Conservation (phyloP, 2,888 invertebrate genomes). For the Plusia festucae region DNA sequence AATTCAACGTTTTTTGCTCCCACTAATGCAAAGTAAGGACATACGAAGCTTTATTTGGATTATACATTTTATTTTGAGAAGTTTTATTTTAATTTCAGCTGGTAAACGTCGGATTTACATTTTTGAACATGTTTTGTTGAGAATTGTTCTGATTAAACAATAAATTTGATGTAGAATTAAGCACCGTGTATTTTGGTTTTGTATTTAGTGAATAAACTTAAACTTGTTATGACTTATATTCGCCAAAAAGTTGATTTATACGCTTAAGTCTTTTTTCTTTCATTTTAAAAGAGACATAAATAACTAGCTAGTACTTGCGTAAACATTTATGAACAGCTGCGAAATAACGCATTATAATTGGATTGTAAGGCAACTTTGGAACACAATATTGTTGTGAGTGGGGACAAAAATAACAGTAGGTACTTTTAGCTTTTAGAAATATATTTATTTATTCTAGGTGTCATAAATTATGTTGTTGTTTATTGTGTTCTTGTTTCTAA, state of each 20-base stretch:
- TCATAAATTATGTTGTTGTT: too few relatives aligned
- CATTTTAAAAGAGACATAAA: neutral
- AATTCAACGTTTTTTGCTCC: constrained; percentile 29
- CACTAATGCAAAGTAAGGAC: constrained; percentile 31
- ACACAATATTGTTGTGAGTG: too few relatives aligned
- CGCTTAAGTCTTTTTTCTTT: neutral
- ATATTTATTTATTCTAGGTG: too few relatives aligned
- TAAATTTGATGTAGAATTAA: neutral
- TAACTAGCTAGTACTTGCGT: too few relatives aligned
- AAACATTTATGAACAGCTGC: too few relatives aligned
- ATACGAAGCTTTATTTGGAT: constrained; percentile 29
- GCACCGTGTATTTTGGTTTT: neutral
- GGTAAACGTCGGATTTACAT: constrained; percentile 15
- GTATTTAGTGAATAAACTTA: neutral
- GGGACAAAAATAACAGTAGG: too few relatives aligned
- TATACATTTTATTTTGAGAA: constrained; percentile 33
- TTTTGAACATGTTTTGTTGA: constrained; percentile 5
- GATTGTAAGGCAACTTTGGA: too few relatives aligned
- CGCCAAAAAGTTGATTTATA: neutral
- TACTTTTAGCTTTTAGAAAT: too few relatives aligned
- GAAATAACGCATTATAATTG: too few relatives aligned
- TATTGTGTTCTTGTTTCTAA: too few relatives aligned
- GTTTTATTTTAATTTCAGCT: constrained; percentile 31
- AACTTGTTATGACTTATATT: neutral
- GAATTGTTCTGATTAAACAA: constrained; percentile 13